Conservation (phyloP, 2,113 vertebrate species). For the Ancistrus triradiatus region DNA sequence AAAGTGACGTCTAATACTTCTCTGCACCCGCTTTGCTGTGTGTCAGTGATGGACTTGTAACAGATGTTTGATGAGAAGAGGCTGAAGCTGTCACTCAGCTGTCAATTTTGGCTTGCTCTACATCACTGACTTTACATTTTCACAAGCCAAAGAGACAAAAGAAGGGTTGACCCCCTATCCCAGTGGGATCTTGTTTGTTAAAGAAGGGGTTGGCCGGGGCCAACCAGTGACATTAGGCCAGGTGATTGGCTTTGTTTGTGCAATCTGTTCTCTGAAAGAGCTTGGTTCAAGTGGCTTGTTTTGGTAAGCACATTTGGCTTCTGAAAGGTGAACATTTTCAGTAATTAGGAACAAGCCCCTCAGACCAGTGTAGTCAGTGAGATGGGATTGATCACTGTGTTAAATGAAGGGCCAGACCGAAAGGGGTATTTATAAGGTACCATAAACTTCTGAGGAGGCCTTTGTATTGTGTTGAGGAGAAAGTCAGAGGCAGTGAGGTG, state of each 20-base stretch:
- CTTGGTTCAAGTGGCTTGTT: constrained; percentile 59
- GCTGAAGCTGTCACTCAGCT: constrained; percentile 58
- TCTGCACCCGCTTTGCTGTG: constrained; percentile 16
- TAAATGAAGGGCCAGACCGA: constrained; percentile 1
- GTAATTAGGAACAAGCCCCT: constrained; percentile 34
- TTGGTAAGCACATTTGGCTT: constrained; percentile 62
- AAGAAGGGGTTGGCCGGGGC: constrained; percentile 31
- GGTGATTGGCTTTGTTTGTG: constrained; percentile 8
- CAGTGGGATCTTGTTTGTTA: constrained; percentile 22
- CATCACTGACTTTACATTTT: background rate
- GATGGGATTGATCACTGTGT: background rate
- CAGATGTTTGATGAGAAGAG: constrained; percentile 51
- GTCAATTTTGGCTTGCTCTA: constrained; percentile 48
- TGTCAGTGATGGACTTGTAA: constrained; percentile 40
- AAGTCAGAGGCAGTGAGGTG: too few species aligned
- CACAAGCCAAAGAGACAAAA: constrained; percentile 28
- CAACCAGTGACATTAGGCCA: constrained; percentile 19
- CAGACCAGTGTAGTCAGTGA: constrained; percentile 25
- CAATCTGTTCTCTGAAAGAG: constrained; percentile 52
- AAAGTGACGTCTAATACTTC: background rate
- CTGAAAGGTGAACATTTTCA: constrained; percentile 41
- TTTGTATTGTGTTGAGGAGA: too few species aligned
- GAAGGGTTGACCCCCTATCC: constrained; percentile 37
- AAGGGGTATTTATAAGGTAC: too few species aligned
- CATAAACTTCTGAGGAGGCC: background rate